Conservation (phyloP, 2,888 invertebrate genomes). For the Temnothorax unifasciatus region DNA sequence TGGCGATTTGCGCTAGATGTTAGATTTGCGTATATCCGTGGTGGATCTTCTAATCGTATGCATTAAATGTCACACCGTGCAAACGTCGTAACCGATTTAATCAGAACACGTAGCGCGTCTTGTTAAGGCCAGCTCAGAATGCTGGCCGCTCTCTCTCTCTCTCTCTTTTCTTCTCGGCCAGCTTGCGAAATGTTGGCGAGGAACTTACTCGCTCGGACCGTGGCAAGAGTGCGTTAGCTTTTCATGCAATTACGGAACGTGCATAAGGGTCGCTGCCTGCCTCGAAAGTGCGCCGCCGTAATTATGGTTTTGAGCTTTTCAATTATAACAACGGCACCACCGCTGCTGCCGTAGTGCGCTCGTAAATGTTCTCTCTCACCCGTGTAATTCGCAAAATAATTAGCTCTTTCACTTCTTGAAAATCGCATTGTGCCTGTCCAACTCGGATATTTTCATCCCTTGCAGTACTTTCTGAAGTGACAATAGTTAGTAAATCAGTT, state of each 20-base stretch:
- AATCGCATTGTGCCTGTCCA: not conserved
- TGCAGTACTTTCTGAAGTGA: not conserved
- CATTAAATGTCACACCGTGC: slow-evolving; percentile 42
- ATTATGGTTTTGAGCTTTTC: slow-evolving; percentile 74
- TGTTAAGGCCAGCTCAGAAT: slow-evolving; percentile 38
- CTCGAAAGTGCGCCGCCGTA: slow-evolving; percentile 57
- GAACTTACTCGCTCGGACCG: slow-evolving; percentile 29
- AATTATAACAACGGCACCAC: slow-evolving; percentile 63
- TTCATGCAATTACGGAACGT: slow-evolving; percentile 68
- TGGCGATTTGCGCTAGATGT: not conserved
- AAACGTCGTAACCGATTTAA: slow-evolving; percentile 48
- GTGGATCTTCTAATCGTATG: slow-evolving; percentile 16
- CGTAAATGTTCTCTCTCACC: slow-evolving; percentile 31
- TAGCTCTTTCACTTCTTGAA: slow-evolving; percentile 59
- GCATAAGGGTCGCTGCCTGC: slow-evolving; percentile 61
- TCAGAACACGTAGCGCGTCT: slow-evolving; percentile 49
- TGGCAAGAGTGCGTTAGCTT: slow-evolving; percentile 56
- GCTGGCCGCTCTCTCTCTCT: not conserved
- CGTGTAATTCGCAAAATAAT: slow-evolving; percentile 66
- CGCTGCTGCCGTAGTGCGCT: not conserved
- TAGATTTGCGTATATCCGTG: not conserved
- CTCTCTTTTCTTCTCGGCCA: slow-evolving; percentile 17
- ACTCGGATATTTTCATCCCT: slow-evolving; percentile 31
- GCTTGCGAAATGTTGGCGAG: slow-evolving; percentile 26
- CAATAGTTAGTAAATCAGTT: not conserved